Evolutionary conservation across 2,888 invertebrate genomes (phyloP).

Genomic region (Drosophila bunnanda): DNA sequence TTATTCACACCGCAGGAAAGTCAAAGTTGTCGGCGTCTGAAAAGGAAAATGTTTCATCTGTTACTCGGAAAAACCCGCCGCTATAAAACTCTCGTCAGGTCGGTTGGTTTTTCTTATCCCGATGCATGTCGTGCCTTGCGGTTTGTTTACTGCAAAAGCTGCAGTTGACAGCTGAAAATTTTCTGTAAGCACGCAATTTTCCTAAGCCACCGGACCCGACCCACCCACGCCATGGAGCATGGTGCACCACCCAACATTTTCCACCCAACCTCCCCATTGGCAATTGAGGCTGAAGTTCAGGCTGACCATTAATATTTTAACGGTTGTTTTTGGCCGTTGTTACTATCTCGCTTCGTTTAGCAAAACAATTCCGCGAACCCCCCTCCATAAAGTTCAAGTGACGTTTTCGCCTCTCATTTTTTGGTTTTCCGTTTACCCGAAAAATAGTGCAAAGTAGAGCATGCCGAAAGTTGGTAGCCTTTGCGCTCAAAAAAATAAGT

Average conservation of each 20-base stretch:
- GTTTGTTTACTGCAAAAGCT: constrained; percentile 32
- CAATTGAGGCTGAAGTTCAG: constrained; percentile 37
- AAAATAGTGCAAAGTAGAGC: constrained; percentile 29
- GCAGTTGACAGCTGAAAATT: constrained; percentile 56
- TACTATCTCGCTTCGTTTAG: constrained; percentile 39
- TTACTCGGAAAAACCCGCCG: constrained; percentile 26
- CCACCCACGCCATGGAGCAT: not conserved
- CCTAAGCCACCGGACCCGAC: constrained; percentile 9
- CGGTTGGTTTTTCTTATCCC: constrained; percentile 34
- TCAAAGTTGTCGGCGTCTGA: constrained; percentile 51
- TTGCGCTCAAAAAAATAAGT: constrained; percentile 31
- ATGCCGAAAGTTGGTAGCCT: constrained; percentile 27
- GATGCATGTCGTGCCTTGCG: constrained; percentile 42
- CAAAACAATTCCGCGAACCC: constrained; percentile 39
- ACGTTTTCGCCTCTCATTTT: constrained; percentile 23
- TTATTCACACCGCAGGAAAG: constrained; percentile 75
- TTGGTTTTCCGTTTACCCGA: constrained; percentile 22
- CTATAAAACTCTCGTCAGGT: constrained; percentile 29
- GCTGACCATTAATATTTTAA: constrained; percentile 61
- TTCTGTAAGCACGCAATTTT: constrained; percentile 45
- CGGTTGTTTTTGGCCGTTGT: constrained; percentile 36
- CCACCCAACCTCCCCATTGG: constrained; percentile 14
- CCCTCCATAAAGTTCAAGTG: constrained; percentile 19
- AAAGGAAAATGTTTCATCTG: constrained; percentile 54
- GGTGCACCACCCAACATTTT: constrained; percentile 3